Base-by-base conservation (phyloP, 2,888 invertebrate genomes). In the Mythimna pallens region DNA sequence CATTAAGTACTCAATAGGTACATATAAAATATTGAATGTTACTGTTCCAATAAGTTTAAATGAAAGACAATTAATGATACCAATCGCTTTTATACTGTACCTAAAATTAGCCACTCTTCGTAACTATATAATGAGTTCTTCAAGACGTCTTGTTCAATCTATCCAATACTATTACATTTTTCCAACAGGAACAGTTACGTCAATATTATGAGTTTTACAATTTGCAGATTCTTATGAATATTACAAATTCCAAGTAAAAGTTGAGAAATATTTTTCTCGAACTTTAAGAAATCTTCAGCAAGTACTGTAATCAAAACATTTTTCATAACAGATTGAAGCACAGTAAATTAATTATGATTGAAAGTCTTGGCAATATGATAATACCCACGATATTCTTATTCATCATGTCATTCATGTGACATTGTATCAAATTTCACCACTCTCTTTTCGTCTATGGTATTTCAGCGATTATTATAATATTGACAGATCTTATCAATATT, bases 51-150 rank as follows among this genome's bases (percentile, higher is more conserved):
- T 54, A 22, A 22, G 10, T 54, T 22, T n/a, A 22, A 22, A 22
- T 22, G 1, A 1, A 22, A 10, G 22, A 22, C n/a, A 5, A 10
- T 0, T 12, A 25, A 25, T 22, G 34, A 20, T n/a, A 36, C 20
- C 34, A 20, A 59, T 36, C 70, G 73, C 80, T 76, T 77, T 40
- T 70, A 43, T 73, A 68, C 71, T 76, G 76, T 66, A 73, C 78
- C 79, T 77, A 73, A 70, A 73, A 85, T 81, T 80, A 86, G 83
- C 82, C 4, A 80, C 87, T 89, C 87, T 87, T 88, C 82, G 86
- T 88, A 93, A 94, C 91, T 94, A 94, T 93, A 92, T 94, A 94
- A 94, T 93, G 93, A 94, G 92, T 94, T 94, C 92, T 92, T 93
- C 93, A 94, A 92, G 88, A n/a, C n/a, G n/a, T 89, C 86, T 74